Base-by-base conservation (phyloP, 35 echinoderm and acorn worm genomes). In the Diadema setosum region DNA sequence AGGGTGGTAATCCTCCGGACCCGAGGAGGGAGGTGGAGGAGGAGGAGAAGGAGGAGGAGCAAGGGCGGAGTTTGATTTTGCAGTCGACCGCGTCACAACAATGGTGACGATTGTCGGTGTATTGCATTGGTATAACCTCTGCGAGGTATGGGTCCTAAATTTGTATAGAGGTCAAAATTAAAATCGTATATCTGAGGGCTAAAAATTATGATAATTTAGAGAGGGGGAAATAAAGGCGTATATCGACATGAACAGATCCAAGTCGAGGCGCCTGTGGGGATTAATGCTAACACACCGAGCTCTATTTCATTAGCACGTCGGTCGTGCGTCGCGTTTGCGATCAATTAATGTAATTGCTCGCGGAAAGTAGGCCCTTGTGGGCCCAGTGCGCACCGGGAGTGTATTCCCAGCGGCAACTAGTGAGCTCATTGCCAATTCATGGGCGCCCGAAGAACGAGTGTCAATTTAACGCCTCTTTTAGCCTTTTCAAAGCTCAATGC, bases 281-380 rank as follows among this genome's bases (percentile, higher is more conserved):
- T 78, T 78, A 78, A 78, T 41, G 40, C 73, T 44, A 78, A 78
- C 73, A 39, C 73, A 36, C 35, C 73, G 73, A 78, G 39, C 73
- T 78, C 63, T 67, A 67, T 78, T 78, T 78, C n/a, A 78, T 78
- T 78, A 78, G 39, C 73, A 42, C 33, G 39, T 78, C n/a, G 5
- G 7, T 42, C 36, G 11, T 12, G 6, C 30, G 37, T 14, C 35
- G 25, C 73, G 39, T 9, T 41, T 33, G 34, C 11, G 73, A 78
- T 78, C 73, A 78, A 78, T 78, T 78, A 78, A 78, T 78, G 44
- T 78, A 78, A 78, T 78, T 78, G 73, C 73, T 16, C 73, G 73
- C 7, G 44, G 40, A 36, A 78, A 44, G n/a, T 11, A 6, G 9
- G 17, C 14, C 2, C 27, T 2, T n/a, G n/a, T n/a, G n/a, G n/a